These are phyloP conservation scores for Adelosebastes latens DNA, from an alignment of 2,797 vertebrate species.

Conservation along the genomic window DNA sequence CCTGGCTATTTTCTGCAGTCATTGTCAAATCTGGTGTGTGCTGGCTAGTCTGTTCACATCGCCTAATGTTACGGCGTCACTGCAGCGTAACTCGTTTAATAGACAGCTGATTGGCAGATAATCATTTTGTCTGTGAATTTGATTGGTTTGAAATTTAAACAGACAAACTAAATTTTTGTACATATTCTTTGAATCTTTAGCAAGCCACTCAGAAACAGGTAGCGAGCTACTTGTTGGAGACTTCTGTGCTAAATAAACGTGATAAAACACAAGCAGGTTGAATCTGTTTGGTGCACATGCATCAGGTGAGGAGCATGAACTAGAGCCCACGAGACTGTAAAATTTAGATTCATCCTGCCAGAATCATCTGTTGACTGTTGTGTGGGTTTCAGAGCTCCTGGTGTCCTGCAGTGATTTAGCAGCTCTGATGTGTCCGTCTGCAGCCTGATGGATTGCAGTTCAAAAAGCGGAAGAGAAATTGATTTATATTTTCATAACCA, in stretches of 20 bases:
- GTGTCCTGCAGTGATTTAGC: conserved; percentile 40
- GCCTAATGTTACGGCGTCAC: background rate
- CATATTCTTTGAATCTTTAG: background rate
- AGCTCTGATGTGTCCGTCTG: conserved; percentile 39
- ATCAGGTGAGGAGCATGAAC: background rate
- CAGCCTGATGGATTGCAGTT: conserved; percentile 59
- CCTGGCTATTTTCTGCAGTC: background rate
- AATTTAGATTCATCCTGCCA: background rate
- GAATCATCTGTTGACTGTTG: background rate
- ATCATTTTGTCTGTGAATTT: background rate
- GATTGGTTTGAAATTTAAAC: no score
- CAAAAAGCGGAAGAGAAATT: conserved; percentile 39
- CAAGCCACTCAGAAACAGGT: background rate
- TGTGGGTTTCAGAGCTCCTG: background rate
- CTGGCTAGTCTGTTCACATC: background rate
- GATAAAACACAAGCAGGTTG: background rate
- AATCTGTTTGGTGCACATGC: background rate
- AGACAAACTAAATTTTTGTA: background rate
- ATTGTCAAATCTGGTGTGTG: background rate
- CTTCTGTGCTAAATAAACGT: background rate
- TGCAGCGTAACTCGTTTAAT: background rate
- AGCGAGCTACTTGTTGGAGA: background rate
- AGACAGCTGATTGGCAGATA: background rate
- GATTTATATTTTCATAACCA: conserved; percentile 64
- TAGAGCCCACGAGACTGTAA: background rate